Conservation (phyloP, 2,797 vertebrate genomes). For the Intellagama lesueurii region DNA sequence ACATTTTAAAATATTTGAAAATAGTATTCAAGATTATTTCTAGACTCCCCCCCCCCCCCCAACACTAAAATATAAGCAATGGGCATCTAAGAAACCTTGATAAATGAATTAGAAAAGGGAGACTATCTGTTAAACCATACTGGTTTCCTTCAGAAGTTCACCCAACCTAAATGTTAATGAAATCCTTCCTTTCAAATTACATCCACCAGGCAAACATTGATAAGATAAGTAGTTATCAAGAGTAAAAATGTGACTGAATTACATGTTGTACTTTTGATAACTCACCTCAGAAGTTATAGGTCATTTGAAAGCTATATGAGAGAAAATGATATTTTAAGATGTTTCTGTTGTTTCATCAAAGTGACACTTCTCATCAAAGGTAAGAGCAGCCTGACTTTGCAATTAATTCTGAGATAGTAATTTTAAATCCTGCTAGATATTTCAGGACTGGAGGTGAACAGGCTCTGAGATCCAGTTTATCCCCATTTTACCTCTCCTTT, state of each 20-base stretch:
- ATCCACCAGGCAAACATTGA: slow-evolving; percentile 58
- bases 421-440: background rate
- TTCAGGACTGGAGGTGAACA: background rate
- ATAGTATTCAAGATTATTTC: slow-evolving; percentile 31
- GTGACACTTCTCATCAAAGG: slow-evolving; percentile 53
- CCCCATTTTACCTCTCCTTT: background rate
- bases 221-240: slow-evolving; percentile 64
- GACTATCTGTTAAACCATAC: slow-evolving; percentile 64
- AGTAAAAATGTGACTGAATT: slow-evolving; percentile 59
- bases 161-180: slow-evolving; percentile 69
- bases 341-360: slow-evolving; percentile 53
- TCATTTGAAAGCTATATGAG: slow-evolving; percentile 33
- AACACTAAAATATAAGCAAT: slow-evolving; percentile 1
- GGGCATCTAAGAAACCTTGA: slow-evolving; percentile 41
- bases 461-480: background rate
- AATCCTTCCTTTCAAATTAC: slow-evolving; percentile 67
- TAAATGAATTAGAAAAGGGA: slow-evolving; percentile 46
- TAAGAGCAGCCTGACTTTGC: background rate
- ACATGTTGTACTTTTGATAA: slow-evolving; percentile 60
- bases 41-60: slow-evolving; percentile 36
- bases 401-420: slow-evolving; percentile 43
- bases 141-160: slow-evolving; percentile 51
- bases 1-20: background rate
- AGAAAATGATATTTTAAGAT: slow-evolving; percentile 38
- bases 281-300: slow-evolving; percentile 53